A percentile compares a stretch with the other conserved stretches of the same genome.
Evolutionary conservation across 2,113 vertebrate genomes (phyloP).

Genomic region (Pteruthius melanotis): DNA sequence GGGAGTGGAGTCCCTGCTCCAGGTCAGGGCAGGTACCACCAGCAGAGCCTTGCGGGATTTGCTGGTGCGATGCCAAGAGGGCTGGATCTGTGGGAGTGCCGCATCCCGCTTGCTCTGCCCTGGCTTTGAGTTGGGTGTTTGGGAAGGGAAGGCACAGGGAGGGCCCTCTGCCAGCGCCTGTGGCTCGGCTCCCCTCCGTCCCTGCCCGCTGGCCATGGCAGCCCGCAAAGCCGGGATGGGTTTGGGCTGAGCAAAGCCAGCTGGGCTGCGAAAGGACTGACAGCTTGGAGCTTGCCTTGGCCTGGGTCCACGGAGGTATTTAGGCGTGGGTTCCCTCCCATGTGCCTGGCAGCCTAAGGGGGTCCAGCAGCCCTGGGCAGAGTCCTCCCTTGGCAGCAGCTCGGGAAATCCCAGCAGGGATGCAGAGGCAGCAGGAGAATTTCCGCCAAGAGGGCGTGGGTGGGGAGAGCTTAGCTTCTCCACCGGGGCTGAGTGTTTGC

Average conservation of each 20-base stretch:
- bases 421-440: neutral
- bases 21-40: neutral
- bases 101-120: neutral
- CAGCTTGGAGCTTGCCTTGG: neutral
- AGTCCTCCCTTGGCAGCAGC: neutral
- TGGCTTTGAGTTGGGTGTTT: neutral
- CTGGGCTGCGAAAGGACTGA: neutral
- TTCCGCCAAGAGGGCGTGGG: neutral
- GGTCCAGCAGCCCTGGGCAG: neutral
- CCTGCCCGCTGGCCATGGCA: neutral
- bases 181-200: neutral
- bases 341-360: neutral
- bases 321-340: neutral
- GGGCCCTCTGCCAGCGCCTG: neutral
- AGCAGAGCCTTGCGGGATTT: neutral
- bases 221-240: neutral
- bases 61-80: accelerated
- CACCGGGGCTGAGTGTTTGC: neutral
- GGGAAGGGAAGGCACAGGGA: neutral
- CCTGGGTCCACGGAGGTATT: neutral
- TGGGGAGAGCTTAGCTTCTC: neutral
- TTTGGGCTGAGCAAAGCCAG: neutral
- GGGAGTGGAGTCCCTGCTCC: accelerated
- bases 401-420: conserved; percentile 6
- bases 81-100: neutral